A percentile compares a stretch with the other conserved stretches of the same genome.
These are phyloP conservation scores for Theonella swinhoei DNA, from an alignment of 37 sponge, comb jelly and placozoan species.

Conservation along the genomic window DNA sequence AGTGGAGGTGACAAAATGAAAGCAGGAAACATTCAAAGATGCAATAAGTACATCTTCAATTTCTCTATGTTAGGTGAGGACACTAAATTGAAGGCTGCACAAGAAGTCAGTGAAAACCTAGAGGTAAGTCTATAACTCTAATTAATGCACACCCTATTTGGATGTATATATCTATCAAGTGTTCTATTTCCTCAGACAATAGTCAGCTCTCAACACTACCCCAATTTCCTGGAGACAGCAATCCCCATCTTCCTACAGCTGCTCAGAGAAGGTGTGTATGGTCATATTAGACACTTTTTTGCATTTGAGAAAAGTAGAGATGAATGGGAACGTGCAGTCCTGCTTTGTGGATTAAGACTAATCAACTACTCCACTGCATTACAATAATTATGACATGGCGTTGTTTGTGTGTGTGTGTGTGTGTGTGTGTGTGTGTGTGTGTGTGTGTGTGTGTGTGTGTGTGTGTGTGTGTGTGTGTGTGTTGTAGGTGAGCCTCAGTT, in stretches of 20 bases:
- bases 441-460: constrained; percentile 89
- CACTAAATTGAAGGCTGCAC: constrained; percentile 82
- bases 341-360: not conserved
- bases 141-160: constrained; percentile 20
- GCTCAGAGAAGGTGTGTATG: constrained; percentile 78
- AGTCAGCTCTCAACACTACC: constrained; percentile 81
- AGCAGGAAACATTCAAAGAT: too few relatives aligned
- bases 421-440: too few relatives aligned
- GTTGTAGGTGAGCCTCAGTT: constrained; percentile 82
- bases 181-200: constrained; percentile 55
- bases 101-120: constrained; percentile 95
- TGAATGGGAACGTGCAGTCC: not conserved
- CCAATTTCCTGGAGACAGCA: constrained; percentile 83
- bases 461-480: constrained; percentile 87
- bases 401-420: too few relatives aligned
- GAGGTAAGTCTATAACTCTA: constrained; percentile 62
- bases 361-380: not conserved
- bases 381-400: too few relatives aligned
- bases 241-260: constrained; percentile 89
- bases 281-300: too few relatives aligned
- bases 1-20: too few relatives aligned
- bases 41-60: too few relatives aligned
- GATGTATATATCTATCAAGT: too few relatives aligned
- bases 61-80: constrained; percentile 88
- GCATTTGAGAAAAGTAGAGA: not conserved